Evolutionary conservation across 1,140 invertebrate species (phyloP).

Genomic region (Sogatella furcifera): DNA sequence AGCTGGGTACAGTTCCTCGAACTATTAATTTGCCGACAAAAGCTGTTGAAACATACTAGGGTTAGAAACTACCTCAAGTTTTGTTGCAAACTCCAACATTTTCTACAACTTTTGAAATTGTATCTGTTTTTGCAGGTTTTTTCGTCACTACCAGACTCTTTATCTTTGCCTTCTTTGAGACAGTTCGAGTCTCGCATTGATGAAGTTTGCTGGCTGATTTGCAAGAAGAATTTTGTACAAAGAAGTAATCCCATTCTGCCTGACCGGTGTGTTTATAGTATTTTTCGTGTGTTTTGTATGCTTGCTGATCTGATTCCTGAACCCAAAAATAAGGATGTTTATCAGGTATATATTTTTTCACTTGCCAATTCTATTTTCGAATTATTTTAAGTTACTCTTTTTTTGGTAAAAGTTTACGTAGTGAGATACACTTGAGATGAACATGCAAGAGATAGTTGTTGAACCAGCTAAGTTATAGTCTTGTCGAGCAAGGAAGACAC

Average conservation of each 20-base stretch:
- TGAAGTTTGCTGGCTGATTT: constrained; percentile 67
- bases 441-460: too few species aligned
- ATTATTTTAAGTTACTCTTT: background rate
- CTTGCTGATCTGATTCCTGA: constrained; percentile 53
- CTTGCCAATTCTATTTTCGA: background rate
- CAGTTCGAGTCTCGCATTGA: constrained; percentile 47
- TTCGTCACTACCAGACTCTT: constrained; percentile 42
- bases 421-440: too few species aligned
- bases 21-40: too few species aligned
- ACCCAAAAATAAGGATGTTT: constrained; percentile 23
- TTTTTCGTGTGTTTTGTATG: constrained; percentile 69
- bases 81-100: too few species aligned
- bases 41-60: too few species aligned
- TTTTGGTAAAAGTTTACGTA: background rate
- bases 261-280: constrained; percentile 54
- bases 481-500: too few species aligned
- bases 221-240: constrained; percentile 46
- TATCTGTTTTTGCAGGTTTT: constrained; percentile 39
- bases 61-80: too few species aligned
- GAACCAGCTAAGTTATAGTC: too few species aligned
- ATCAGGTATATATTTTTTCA: constrained; percentile 24
- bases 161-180: constrained; percentile 39
- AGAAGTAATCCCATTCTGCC: constrained; percentile 45
- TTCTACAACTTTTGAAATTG: background rate
- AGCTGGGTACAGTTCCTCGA: too few species aligned